Evolutionary conservation across 1,140 invertebrate species (phyloP).

Genomic region (Homalodisca vitripennis): DNA sequence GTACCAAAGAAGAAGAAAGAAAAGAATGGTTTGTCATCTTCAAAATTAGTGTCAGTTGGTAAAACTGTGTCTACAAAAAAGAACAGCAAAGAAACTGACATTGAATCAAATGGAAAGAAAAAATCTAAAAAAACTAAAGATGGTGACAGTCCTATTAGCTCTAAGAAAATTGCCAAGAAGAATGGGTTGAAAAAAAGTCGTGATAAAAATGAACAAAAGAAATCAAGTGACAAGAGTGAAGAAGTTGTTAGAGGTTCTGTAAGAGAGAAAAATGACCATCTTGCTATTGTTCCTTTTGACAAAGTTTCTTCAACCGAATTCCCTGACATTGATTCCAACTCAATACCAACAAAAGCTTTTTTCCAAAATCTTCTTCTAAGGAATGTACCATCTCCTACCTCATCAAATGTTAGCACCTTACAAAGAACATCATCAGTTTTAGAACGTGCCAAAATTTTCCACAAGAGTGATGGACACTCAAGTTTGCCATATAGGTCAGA

Average conservation of each 20-base stretch:
- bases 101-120: constrained; percentile 43
- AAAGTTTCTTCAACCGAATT: not conserved
- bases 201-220: constrained; percentile 23
- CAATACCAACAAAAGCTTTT: constrained; percentile 59
- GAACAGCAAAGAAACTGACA: constrained; percentile 39
- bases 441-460: constrained; percentile 61
- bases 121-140: constrained; percentile 39
- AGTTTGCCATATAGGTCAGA: constrained; percentile 48
- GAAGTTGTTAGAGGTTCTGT: not conserved
- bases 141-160: constrained; percentile 35
- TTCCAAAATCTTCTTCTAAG: constrained; percentile 68
- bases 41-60: constrained; percentile 33
- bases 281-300: constrained; percentile 1
- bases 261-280: not conserved
- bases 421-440: constrained; percentile 55
- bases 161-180: constrained; percentile 43
- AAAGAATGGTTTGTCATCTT: constrained; percentile 28
- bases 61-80: constrained; percentile 41
- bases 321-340: constrained; percentile 18
- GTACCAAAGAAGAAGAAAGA: constrained; percentile 37
- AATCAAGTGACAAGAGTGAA: not conserved
- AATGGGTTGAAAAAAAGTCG: constrained; percentile 34
- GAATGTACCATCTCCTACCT: constrained; percentile 44
- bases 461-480: constrained; percentile 5
- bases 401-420: constrained; percentile 44